Percentiles rank a stretch among this genome's conserved stretches.
These are phyloP conservation scores for Gibbula magus DNA, from an alignment of 2,888 invertebrate genomes.

Conservation along the genomic window DNA sequence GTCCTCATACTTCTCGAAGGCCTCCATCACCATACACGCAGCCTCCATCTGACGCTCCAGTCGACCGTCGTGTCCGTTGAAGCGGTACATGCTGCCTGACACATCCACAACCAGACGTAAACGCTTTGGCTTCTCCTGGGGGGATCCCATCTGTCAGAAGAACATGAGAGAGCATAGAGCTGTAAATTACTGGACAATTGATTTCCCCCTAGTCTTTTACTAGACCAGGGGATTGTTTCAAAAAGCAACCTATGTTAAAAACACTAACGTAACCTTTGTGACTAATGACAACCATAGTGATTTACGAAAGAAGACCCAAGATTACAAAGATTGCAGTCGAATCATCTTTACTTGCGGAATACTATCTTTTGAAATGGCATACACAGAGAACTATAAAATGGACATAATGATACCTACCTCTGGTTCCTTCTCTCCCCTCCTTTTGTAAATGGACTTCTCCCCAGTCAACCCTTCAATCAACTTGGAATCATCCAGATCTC, in stretches of 20 bases:
- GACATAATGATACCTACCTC: conserved; percentile 76
- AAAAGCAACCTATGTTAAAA: not conserved
- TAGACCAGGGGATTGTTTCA: too few species aligned
- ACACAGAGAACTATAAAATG: not conserved
- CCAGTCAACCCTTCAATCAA: conserved; percentile 94
- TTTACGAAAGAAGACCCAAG: too few species aligned
- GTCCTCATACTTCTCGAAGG: conserved; percentile 90
- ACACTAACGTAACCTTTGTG: not conserved
- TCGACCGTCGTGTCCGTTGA: conserved; percentile 95
- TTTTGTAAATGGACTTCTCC: conserved; percentile 91
- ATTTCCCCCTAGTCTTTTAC: not conserved
- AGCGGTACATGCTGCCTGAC: conserved; percentile 97
- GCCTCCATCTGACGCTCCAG: conserved; percentile 93
- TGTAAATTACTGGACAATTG: not conserved
- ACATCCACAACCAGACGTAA: conserved; percentile 92
- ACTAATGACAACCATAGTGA: too few species aligned
- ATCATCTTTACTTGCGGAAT: not conserved
- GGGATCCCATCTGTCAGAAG: conserved; percentile 80
- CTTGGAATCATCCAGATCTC: conserved; percentile 95
- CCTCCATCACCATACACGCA: conserved; percentile 83
- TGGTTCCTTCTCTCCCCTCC: conserved; percentile 89
- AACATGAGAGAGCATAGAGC: not conserved
- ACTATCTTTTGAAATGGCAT: not conserved
- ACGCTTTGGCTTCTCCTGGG: conserved; percentile 91
- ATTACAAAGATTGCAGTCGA: too few species aligned